A percentile compares a stretch with the other conserved stretches of the same genome.
These are phyloP conservation scores for Sminthurides aquaticus DNA, from an alignment of 2,888 invertebrate genomes.

Conservation along the genomic window DNA sequence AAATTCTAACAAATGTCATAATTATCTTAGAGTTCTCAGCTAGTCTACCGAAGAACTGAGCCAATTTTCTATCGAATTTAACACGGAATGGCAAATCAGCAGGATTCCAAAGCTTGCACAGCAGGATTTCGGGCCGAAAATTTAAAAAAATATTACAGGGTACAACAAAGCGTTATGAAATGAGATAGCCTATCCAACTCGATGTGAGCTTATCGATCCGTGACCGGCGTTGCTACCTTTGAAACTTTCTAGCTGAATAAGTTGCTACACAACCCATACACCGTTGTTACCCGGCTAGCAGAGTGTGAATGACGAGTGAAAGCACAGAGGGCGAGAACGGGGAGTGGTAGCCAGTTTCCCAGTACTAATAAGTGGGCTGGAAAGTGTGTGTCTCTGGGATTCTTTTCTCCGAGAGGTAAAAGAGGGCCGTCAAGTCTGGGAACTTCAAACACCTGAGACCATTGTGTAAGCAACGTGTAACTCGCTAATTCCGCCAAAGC, in stretches of 20 bases:
- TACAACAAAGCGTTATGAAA: too few species aligned
- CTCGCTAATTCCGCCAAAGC: slow-evolving; percentile 28
- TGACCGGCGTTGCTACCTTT: too few species aligned
- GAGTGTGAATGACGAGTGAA: too few species aligned
- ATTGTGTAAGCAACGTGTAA: slow-evolving; percentile 38
- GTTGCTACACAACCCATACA: too few species aligned
- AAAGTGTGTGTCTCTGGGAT: slow-evolving; percentile 17
- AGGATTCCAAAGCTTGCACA: not conserved
- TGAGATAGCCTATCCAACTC: too few species aligned
- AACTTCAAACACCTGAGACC: slow-evolving; percentile 41
- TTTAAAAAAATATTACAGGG: too few species aligned
- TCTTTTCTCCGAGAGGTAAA: slow-evolving; percentile 15
- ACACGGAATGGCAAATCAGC: not conserved
- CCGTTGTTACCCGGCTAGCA: too few species aligned
- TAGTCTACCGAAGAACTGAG: too few species aligned
- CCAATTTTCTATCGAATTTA: not conserved
- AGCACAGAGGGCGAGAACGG: too few species aligned
- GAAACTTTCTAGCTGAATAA: too few species aligned
- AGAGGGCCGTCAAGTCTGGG: slow-evolving; percentile 33
- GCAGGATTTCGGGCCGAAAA: too few species aligned
- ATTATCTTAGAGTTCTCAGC: not conserved
- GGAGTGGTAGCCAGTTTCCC: slow-evolving; percentile 22
- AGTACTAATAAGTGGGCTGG: slow-evolving; percentile 24
- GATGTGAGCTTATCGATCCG: too few species aligned
- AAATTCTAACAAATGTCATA: not conserved